These are phyloP conservation scores for Noctua pronuba DNA, from an alignment of 2,888 invertebrate genomes.

Conservation along the genomic window DNA sequence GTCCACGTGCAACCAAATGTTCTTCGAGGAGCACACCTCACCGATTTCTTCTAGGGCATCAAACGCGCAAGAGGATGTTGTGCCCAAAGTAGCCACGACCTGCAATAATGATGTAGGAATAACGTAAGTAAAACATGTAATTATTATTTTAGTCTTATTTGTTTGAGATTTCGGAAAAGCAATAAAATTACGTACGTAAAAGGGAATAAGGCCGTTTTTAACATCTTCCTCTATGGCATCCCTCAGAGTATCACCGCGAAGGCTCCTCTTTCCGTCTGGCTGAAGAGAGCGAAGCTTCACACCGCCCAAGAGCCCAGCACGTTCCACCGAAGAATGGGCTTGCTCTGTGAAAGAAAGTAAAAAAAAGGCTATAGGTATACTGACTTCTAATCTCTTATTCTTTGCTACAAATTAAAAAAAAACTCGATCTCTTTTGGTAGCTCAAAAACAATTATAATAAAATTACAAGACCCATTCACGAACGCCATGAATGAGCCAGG, in stretches of 20 bases:
- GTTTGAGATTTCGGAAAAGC: neutral
- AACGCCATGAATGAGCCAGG: too few relatives aligned
- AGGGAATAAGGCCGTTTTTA: slow-evolving; percentile 97
- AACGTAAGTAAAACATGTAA: slow-evolving; percentile 24
- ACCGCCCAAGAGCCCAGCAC: slow-evolving; percentile 97
- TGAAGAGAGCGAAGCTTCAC: slow-evolving; percentile 94
- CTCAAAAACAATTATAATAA: neutral
- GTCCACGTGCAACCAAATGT: slow-evolving; percentile 98
- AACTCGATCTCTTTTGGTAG: neutral
- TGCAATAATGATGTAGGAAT: slow-evolving; percentile 73
- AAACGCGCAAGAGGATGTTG: slow-evolving; percentile 98
- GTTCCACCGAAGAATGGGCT: slow-evolving; percentile 98
- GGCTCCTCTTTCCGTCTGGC: slow-evolving; percentile 93
- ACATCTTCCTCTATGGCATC: slow-evolving; percentile 96
- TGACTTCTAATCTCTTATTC: neutral
- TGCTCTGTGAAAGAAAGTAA: slow-evolving; percentile 90
- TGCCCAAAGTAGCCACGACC: slow-evolving; percentile 97
- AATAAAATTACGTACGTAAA: slow-evolving; percentile 94
- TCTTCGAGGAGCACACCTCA: slow-evolving; percentile 94
- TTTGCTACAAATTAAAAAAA: neutral
- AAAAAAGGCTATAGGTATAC: neutral
- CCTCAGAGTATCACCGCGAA: slow-evolving; percentile 94
- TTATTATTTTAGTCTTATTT: neutral
- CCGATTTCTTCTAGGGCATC: slow-evolving; percentile 97
- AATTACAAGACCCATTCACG: too few relatives aligned